These are phyloP conservation scores for Platygyra sinensis DNA, from an alignment of 64 coral and sea anemone species.

Conservation along the genomic window DNA sequence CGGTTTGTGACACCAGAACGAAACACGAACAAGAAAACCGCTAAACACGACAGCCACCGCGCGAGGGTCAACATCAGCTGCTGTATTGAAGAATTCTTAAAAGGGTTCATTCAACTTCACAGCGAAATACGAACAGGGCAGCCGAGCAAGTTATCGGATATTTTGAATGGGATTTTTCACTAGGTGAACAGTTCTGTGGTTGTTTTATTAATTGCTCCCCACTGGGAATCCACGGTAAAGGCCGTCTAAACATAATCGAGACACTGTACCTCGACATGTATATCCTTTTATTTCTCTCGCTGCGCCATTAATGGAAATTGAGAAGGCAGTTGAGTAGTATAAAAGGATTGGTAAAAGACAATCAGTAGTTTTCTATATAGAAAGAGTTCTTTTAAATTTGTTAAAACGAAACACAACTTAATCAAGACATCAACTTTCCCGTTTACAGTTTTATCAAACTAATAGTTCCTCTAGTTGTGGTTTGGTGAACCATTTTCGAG, in stretches of 20 bases:
- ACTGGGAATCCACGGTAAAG: conserved; percentile 54
- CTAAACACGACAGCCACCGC: not conserved
- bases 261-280: not conserved
- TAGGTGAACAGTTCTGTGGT: conserved; percentile 55
- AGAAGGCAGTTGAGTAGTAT: not conserved
- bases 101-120: not conserved
- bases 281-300: not conserved
- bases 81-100: not conserved
- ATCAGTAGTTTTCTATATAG: not conserved
- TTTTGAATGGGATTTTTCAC: conserved; percentile 8
- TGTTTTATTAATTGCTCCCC: conserved; percentile 79
- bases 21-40: not conserved
- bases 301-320: not conserved
- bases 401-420: not conserved
- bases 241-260: conserved; percentile 13
- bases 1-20: not conserved
- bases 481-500: conserved; percentile 18
- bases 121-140: not conserved
- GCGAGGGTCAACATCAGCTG: conserved; percentile 11
- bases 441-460: conserved; percentile 19
- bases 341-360: conserved; percentile 1
- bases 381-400: not conserved
- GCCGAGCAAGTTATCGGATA: not conserved
- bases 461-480: conserved; percentile 21
- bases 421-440: not conserved